A percentile compares a stretch with the other conserved stretches of the same genome.
These are phyloP conservation scores for Todus mexicanus DNA, from an alignment of 2,797 vertebrate genomes.

Conservation along the genomic window DNA sequence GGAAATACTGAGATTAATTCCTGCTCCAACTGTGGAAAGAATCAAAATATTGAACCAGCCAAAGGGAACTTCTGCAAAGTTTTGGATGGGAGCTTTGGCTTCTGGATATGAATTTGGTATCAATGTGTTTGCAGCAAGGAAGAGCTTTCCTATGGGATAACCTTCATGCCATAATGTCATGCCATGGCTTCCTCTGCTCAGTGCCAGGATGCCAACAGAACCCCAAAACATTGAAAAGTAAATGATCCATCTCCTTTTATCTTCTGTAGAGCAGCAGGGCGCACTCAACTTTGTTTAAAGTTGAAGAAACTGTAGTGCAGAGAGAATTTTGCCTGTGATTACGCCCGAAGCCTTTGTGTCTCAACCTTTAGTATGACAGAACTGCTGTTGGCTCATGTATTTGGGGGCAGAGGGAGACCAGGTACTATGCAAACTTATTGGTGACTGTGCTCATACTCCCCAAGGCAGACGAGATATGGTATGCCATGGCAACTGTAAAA, in stretches of 20 bases:
- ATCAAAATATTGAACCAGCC: background rate
- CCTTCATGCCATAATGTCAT: background rate
- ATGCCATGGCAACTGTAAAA: background rate
- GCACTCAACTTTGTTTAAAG: background rate
- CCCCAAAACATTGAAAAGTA: background rate
- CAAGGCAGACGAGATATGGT: background rate
- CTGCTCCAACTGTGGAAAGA: background rate
- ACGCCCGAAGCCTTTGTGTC: background rate
- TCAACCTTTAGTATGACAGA: background rate
- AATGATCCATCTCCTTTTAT: background rate
- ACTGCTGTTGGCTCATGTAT: background rate
- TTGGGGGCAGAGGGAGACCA: background rate
- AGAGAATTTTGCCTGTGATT: background rate
- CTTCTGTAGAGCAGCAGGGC: background rate
- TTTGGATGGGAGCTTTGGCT: background rate
- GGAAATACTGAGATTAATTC: background rate
- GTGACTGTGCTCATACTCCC: background rate
- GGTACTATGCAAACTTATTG: fast-evolving
- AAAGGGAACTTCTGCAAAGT: background rate
- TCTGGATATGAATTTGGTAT: background rate
- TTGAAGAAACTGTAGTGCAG: background rate
- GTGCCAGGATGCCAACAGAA: background rate
- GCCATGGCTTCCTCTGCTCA: background rate
- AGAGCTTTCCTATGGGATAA: background rate
- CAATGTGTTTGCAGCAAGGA: background rate